A percentile compares a stretch with the other conserved stretches of the same genome.
Conservation (phyloP, 2,113 vertebrate genomes). For the Dipodomys ordii region DNA sequence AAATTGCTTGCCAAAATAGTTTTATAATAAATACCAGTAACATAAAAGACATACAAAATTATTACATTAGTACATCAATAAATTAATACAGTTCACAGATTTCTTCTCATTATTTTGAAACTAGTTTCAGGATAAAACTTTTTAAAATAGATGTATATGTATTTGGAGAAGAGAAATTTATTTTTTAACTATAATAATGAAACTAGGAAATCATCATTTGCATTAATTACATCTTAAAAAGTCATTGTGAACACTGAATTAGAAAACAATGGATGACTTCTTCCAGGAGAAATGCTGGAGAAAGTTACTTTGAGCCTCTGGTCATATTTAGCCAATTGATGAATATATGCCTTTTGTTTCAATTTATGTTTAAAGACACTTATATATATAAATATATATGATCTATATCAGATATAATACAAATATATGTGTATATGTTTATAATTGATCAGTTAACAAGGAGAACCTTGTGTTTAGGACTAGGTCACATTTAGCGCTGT, state of each 20-base stretch:
- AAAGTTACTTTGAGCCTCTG: not conserved
- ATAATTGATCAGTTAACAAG: not conserved
- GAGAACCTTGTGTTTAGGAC: not conserved
- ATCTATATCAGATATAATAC: too few species aligned
- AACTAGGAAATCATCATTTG: not conserved
- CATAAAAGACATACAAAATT: conserved; percentile 30
- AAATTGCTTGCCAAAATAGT: not conserved
- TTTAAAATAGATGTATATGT: not conserved
- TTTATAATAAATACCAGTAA: not conserved
- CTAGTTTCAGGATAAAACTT: not conserved
- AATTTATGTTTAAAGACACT: not conserved
- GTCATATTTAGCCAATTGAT: not conserved
- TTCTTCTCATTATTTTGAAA: conserved; percentile 5
- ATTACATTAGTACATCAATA: not conserved
- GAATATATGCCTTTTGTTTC: not conserved
- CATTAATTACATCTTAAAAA: not conserved
- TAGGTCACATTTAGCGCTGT: not conserved
- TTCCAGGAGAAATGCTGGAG: not conserved
- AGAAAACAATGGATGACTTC: not conserved
- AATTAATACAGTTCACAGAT: conserved; percentile 9
- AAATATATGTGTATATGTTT: not conserved
- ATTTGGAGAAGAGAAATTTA: conserved; percentile 24
- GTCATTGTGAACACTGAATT: not conserved
- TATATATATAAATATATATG: not conserved
- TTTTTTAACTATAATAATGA: not conserved